phyloP scores from a whole-genome alignment of 2,888 invertebrate genomes.

The Orthonevra nobilis region DNA sequence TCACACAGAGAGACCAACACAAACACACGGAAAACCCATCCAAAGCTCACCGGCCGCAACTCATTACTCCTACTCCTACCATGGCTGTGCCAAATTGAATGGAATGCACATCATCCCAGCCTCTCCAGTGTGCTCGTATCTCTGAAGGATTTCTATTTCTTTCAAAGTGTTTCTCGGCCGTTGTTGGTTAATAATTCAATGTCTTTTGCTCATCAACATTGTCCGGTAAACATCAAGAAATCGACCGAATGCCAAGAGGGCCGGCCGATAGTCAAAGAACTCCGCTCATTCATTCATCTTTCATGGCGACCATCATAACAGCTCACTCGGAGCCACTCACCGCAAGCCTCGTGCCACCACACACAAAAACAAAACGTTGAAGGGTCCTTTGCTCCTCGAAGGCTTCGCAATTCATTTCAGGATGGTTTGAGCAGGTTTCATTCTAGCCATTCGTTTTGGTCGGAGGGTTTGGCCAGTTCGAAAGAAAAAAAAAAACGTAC shows the following conservation, averaged over 20 bases:
- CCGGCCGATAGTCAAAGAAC: slow-evolving; percentile 27
- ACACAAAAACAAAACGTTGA: slow-evolving; percentile 12
- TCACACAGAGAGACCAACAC: too few relatives aligned
- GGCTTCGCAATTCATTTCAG: slow-evolving; percentile 52
- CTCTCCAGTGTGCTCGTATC: too few relatives aligned
- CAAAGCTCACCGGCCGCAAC: slow-evolving; percentile 2
- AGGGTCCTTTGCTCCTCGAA: slow-evolving; percentile 28
- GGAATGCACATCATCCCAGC: slow-evolving; percentile 54
- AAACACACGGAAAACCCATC: neutral
- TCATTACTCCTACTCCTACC: slow-evolving; percentile 16
- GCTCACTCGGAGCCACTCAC: too few relatives aligned
- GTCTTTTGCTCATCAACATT: slow-evolving; percentile 28
- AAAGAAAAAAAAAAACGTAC: slow-evolving; percentile 42
- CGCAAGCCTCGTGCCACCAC: too few relatives aligned
- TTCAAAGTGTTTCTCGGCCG: neutral
- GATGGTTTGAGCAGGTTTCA: slow-evolving; percentile 30
- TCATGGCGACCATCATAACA: slow-evolving; percentile 8
- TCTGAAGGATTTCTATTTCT: slow-evolving; percentile 11
- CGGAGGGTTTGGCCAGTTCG: too few relatives aligned
- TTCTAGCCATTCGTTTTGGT: too few relatives aligned
- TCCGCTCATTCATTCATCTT: slow-evolving; percentile 52
- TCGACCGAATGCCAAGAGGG: slow-evolving; percentile 37
- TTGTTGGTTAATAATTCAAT: slow-evolving; percentile 56
- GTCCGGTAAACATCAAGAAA: slow-evolving; percentile 40
- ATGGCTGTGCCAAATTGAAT: slow-evolving; percentile 51